phyloP scores from a whole-genome alignment of 1,140 invertebrate genomes.

The Bradynema listronoti region DNA sequence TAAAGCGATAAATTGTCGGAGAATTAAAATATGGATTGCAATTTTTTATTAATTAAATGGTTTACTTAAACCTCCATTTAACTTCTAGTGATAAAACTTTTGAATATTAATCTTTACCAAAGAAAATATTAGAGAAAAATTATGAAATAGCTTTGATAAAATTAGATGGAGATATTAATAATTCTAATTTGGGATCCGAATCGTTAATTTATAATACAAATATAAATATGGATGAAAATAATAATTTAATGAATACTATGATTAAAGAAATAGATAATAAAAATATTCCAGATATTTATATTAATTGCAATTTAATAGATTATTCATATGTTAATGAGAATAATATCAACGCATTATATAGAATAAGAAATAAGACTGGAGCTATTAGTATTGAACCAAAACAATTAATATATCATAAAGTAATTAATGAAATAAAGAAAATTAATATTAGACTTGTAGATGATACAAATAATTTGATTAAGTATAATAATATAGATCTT shows the following conservation, averaged over 20 bases:
- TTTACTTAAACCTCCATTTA: slow-evolving; percentile 11
- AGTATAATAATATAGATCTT: slow-evolving; percentile 20
- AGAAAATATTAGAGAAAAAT: slow-evolving; percentile 16
- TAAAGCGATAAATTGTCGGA: too few relatives aligned
- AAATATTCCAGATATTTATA: slow-evolving; percentile 13
- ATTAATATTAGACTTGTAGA: slow-evolving; percentile 20
- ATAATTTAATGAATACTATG: background rate
- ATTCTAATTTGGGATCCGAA: too few relatives aligned
- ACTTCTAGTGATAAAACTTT: slow-evolving; percentile 7
- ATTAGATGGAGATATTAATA: slow-evolving; percentile 22
- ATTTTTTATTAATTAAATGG: slow-evolving; percentile 9
- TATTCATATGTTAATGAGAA: slow-evolving; percentile 15
- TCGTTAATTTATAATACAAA: too few relatives aligned
- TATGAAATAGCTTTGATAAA: slow-evolving; percentile 29
- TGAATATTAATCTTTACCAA: slow-evolving; percentile 5
- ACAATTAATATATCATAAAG: slow-evolving; percentile 32
- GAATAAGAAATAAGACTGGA: slow-evolving; percentile 10
- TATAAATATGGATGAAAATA: too few relatives aligned
- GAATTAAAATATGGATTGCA: too few relatives aligned
- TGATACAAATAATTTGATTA: slow-evolving; percentile 23
- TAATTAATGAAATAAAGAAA: slow-evolving; percentile 16
- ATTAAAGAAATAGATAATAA: slow-evolving; percentile 14
- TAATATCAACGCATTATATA: slow-evolving; percentile 19
- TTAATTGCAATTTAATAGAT: slow-evolving; percentile 24
- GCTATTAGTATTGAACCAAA: slow-evolving; percentile 19